Base-by-base conservation (phyloP, 2,113 vertebrate genomes). In the Canis aureus region DNA sequence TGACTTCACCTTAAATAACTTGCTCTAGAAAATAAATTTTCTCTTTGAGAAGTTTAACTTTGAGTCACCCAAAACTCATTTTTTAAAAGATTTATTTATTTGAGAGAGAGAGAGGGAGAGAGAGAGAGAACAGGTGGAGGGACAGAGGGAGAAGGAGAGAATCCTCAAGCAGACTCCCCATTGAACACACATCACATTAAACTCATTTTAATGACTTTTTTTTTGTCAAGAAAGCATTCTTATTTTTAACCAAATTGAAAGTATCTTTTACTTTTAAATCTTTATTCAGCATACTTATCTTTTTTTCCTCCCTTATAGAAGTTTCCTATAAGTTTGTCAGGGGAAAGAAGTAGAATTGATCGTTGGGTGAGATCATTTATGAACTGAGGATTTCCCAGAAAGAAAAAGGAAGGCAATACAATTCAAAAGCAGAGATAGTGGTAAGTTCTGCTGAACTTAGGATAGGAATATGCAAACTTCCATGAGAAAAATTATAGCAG, bases 371-470 rank as follows among this genome's bases (percentile, higher is more conserved):
- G 43, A 89, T 94, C 91, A 93, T 74, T 76, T 60, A 82, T 92
- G 16, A 96, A 85, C 35, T 90, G 38, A 92, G 81, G 11, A 82
- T 92, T 76, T 97, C 55, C 85, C 23, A 57, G 66, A 85, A 86
- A 91, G 53, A 53, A 62, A 93, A 60, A 66, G 23, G 69, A 82
- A 76, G 10, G 8, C 11, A 49, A 29, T 12, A 57, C 53, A 83
- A 73, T 62, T n/a, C 35, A 73, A 32, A 96, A 89, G 35, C 29
- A 59, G 7, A 57, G 32, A 66, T 23, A 71, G 32, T 95, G n/a
- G 73, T 71, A 97, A 91, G 69, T 91, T 97, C 89, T 88, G 9
- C 49, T 62, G 43, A 80, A 96, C 94, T 92, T 90, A 38, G 12
- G 73, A 4, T 49, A 51, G 27, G 27, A 8, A 76, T 93, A 94